Evolutionary conservation across 2,888 invertebrate genomes (phyloP).

Genomic region (Nomada fucata): DNA sequence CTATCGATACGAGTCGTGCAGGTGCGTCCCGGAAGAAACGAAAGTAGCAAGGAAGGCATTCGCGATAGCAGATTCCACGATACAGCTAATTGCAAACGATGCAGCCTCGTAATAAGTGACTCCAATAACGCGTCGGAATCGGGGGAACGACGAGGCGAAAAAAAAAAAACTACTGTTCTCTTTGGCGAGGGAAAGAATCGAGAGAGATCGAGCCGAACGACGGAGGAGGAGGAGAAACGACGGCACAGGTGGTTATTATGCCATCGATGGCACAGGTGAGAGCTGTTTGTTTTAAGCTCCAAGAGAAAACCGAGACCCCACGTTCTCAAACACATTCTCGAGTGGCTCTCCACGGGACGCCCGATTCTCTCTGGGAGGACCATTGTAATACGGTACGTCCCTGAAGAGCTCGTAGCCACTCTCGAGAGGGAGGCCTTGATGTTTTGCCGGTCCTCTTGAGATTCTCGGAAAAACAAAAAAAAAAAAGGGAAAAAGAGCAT

Average conservation of each 20-base stretch:
- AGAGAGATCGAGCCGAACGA: slow-evolving; percentile 9
- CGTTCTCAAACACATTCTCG: slow-evolving; percentile 75
- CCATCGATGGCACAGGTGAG: slow-evolving; percentile 75
- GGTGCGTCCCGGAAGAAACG: neutral
- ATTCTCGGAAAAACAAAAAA: slow-evolving; percentile 57
- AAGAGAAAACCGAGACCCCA: slow-evolving; percentile 73
- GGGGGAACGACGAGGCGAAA: neutral
- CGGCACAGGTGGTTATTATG: slow-evolving; percentile 75
- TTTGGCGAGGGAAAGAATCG: slow-evolving; percentile 15
- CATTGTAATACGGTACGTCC: slow-evolving; percentile 76
- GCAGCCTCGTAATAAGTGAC: neutral
- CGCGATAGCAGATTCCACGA: neutral
- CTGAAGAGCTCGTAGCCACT: slow-evolving; percentile 70
- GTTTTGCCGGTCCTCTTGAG: slow-evolving; percentile 77
- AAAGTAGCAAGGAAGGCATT: too few relatives aligned
- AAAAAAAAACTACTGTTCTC: slow-evolving; percentile 1
- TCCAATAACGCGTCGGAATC: neutral
- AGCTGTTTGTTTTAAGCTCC: slow-evolving; percentile 74
- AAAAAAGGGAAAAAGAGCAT: slow-evolving; percentile 53
- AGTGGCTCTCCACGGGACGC: slow-evolving; percentile 79
- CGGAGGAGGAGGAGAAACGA: neutral
- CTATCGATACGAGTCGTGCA: slow-evolving; percentile 5
- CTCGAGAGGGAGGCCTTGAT: slow-evolving; percentile 70
- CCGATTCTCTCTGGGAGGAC: slow-evolving; percentile 74
- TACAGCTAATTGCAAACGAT: neutral